Conservation (phyloP, 2,113 vertebrate genomes). For the Excalfactoria chinensis region DNA sequence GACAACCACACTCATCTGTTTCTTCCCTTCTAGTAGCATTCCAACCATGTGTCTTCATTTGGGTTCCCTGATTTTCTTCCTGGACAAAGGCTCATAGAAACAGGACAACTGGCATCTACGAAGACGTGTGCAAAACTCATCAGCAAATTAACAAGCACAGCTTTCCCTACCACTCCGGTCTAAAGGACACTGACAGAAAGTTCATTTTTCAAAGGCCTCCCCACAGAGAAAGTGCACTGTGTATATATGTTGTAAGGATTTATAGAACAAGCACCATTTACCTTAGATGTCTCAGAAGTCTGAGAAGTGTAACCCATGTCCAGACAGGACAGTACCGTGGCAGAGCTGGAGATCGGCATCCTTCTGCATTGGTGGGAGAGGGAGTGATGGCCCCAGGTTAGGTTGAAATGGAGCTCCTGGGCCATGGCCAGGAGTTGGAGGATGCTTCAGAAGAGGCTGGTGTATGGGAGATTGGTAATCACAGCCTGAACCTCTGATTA, state of each 20-base stretch:
- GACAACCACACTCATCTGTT: not conserved
- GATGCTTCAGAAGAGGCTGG: not conserved
- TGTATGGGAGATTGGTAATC: no score
- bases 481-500: no score
- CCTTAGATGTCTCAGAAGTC: not conserved
- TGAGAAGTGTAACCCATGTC: not conserved
- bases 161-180: not conserved
- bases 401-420: not conserved
- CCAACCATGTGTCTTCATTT: not conserved
- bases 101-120: not conserved
- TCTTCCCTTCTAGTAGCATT: not conserved
- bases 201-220: not conserved
- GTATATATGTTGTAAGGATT: not conserved
- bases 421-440: not conserved
- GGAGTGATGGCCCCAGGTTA: no score
- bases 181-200: not conserved
- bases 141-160: not conserved
- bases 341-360: not conserved
- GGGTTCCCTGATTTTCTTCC: not conserved
- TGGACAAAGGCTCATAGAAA: not conserved
- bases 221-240: rapidly evolving
- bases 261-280: not conserved
- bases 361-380: not conserved
- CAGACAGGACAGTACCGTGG: not conserved
- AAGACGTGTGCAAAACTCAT: not conserved